Percentiles rank a stretch among this genome's conserved stretches.
phyloP scores from a whole-genome alignment of 2,797 vertebrate genomes.

The Rhynchonycteris naso region DNA sequence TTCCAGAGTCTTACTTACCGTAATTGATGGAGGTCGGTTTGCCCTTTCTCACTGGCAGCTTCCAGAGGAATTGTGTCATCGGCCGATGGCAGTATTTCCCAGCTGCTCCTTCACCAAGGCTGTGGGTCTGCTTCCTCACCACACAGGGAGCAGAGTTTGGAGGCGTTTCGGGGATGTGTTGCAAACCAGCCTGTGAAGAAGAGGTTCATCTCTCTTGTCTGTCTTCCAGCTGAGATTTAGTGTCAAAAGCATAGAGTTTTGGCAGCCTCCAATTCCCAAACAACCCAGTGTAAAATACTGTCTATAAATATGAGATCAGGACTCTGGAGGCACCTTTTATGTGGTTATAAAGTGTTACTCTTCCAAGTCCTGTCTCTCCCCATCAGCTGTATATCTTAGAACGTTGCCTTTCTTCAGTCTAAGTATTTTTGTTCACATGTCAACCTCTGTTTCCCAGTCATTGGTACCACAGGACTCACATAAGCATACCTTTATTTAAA shows the following conservation, averaged over 20 bases:
- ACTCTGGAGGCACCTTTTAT: not conserved
- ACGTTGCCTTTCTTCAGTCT: not conserved
- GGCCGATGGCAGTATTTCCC: not conserved
- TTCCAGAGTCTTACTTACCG: not conserved
- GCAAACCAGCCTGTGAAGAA: not conserved
- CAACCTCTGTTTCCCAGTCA: conserved; percentile 32
- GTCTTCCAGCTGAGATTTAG: not conserved
- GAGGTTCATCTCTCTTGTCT: not conserved
- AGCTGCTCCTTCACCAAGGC: not conserved
- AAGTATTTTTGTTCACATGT: conserved; percentile 30
- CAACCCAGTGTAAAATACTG: not conserved
- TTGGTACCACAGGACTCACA: not conserved
- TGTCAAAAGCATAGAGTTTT: not conserved
- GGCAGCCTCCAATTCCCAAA: conserved; percentile 20
- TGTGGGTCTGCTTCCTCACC: not conserved
- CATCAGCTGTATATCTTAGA: not conserved
- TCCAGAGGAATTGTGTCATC: not conserved
- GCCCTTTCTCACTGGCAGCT: not conserved
- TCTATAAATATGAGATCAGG: not conserved
- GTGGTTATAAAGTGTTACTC: not conserved
- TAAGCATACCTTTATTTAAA: conserved; percentile 48
- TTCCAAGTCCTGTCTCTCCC: not conserved
- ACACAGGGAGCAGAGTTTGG: not conserved
- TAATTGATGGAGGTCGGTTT: not conserved
- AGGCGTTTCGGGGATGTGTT: rapidly evolving